These are phyloP conservation scores for Agrilus cyanescens DNA, from an alignment of 2,888 invertebrate species.

Conservation along the genomic window DNA sequence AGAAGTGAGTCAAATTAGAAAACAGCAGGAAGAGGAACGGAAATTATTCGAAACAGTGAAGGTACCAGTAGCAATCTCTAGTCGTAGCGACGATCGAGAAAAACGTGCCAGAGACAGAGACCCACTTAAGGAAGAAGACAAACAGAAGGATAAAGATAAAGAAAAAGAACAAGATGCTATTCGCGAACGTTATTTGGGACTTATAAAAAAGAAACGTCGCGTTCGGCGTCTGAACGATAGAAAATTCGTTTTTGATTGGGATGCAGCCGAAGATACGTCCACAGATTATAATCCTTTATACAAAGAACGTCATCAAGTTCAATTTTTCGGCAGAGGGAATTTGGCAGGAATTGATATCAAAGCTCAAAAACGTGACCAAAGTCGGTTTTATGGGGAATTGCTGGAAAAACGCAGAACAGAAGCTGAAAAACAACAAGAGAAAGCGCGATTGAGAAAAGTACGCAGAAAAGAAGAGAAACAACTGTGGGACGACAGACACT, in stretches of 20 bases:
- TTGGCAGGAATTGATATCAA: slow-evolving; percentile 98
- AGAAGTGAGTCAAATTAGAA: slow-evolving; percentile 72
- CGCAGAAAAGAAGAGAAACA: slow-evolving; percentile 95
- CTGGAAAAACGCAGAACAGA: slow-evolving; percentile 91
- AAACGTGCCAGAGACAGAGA: slow-evolving; percentile 36
- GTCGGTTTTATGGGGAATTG: slow-evolving; percentile 93
- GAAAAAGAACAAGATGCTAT: slow-evolving; percentile 92
- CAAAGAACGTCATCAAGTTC: slow-evolving; percentile 92
- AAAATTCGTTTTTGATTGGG: slow-evolving; percentile 99
- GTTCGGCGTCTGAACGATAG: slow-evolving; percentile 91
- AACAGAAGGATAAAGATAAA: slow-evolving; percentile 65
- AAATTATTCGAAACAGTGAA: slow-evolving; percentile 29
- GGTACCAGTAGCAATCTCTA: slow-evolving; percentile 24
- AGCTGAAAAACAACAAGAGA: slow-evolving; percentile 94
- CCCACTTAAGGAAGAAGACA: slow-evolving; percentile 37
- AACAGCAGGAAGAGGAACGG: slow-evolving; percentile 54
- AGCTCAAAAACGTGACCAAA: slow-evolving; percentile 87
- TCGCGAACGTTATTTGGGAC: slow-evolving; percentile 87
- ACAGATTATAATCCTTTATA: slow-evolving; percentile 95
- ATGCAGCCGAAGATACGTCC: slow-evolving; percentile 96
- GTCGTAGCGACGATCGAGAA: slow-evolving; percentile 27
- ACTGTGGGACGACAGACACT: slow-evolving; percentile 98
- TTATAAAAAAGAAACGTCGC: slow-evolving; percentile 84
- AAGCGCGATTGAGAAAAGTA: slow-evolving; percentile 80
- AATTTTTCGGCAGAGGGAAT: slow-evolving; percentile 96